Evolutionary conservation across 2,888 invertebrate species (phyloP), one percentile per base, ranked within the genome.

Genomic region (Pachymerium ferrugineum): DNA sequence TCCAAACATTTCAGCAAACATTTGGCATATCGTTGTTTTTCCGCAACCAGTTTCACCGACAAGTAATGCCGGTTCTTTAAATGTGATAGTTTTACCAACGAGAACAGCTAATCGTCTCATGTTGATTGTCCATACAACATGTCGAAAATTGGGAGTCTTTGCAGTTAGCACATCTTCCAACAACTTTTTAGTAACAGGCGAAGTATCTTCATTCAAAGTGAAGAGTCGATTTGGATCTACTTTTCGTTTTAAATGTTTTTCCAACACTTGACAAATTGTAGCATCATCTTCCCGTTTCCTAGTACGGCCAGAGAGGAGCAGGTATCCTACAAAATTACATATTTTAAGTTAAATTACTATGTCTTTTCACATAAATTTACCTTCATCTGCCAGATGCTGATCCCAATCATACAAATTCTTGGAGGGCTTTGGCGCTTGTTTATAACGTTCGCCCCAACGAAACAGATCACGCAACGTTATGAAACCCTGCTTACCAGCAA

Each of bases 11-110:
- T 88, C 86, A 4, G 96, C 90, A 72, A 94, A 86, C 19, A 97
- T 85, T 84, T 98, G 94, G 79, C 96, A 97, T 3, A 97, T 88
- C 0, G 97, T 97, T 0, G 98, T 98, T 85, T 98, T 98, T 0
- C 98, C 98, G 80, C 97, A 94, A 0, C 86, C 99, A 0, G 99
- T 99, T 81, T 97, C 97, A 10, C 99, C 99, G 0, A 99, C 95
- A 54, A 99, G 84, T 68, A 99, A 83, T 0, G 97, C 92, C 0
- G 99, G 98, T 82, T 99, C 99, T 78, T 91, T 88, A 80, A 94
- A 98, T 77, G 89, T 87, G 78, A 95, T 87, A 0, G 97, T 93
- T 84, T 97, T 83, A 8, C 85, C 85, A 72, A 87, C 83, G 70
- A 88, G 80, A 28, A 88, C 86, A n/a, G 86, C 86, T 78, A 88